Conservation (phyloP, 1,140 invertebrate genomes). For the Ostrea edulis region DNA sequence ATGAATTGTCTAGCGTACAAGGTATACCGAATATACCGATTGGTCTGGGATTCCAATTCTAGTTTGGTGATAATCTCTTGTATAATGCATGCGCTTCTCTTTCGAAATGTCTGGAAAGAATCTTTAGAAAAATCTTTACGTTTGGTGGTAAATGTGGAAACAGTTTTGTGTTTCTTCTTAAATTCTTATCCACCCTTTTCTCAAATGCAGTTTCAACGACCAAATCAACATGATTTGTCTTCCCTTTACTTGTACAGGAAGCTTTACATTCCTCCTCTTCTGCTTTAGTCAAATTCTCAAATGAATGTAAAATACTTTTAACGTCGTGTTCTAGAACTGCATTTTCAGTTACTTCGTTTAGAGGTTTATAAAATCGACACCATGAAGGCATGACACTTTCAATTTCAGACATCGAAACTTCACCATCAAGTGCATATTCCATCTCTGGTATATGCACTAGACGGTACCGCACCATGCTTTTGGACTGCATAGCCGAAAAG, state of each 20-base stretch:
- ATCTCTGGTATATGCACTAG: background rate
- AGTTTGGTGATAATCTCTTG: background rate
- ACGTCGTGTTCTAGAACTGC: background rate
- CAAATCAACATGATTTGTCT: background rate
- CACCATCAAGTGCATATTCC: background rate
- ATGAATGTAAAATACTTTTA: background rate
- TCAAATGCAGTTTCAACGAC: background rate
- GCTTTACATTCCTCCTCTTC: background rate
- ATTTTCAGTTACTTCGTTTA: background rate
- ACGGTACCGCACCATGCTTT: background rate
- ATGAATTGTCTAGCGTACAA: background rate
- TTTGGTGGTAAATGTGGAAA: background rate
- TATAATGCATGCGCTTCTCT: constrained; percentile 9
- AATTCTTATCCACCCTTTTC: background rate
- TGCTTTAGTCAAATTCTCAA: background rate
- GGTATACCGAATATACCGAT: background rate
- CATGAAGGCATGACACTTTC: background rate
- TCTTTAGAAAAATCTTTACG: background rate
- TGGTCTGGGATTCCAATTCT: background rate
- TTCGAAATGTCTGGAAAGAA: background rate
- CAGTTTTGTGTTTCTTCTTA: background rate
- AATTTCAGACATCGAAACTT: background rate
- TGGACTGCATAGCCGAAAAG: background rate
- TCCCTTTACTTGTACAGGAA: background rate
- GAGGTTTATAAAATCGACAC: background rate